Base-by-base conservation (phyloP, 2,797 vertebrate genomes). In the Rhynchonycteris naso region DNA sequence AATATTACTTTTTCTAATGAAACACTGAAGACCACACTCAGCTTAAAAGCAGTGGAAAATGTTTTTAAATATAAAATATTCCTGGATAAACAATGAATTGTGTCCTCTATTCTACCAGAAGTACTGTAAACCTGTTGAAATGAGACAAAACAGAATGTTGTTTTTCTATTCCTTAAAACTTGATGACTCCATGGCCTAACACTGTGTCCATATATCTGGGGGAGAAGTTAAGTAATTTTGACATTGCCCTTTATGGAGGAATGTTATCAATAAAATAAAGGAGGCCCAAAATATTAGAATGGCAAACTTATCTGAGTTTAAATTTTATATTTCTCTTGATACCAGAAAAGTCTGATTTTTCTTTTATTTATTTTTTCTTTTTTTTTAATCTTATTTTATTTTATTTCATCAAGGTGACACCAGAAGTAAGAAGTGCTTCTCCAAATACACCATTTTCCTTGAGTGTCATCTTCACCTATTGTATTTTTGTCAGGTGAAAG, bases 51-150 rank as follows among this genome's bases (percentile, higher is more conserved):
- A 66, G 9, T 90, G 26, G 35, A 43, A 95, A 87, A 69, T 28
- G 35, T 72, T 90, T 93, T 75, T 22, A 68, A 95, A 92, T 82
- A 19, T 13, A 82, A 86, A 88, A 61, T 21, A 24, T 78, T 92
- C 52, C 43, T 69, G n/a, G 3, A 18, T 59, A 18, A 74, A 81
- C 22, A 65, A 4, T 26, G 66, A 35, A 58, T 43, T 65, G 13
- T 68, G 26, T 18, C 14, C 5, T 28, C 14, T 84, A 85, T 80
- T 12, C 10, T 28, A 11, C 21, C 2, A 12, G 22, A 91, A n/a
- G 18, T n/a, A 52, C 30, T 35, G 19, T 30, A 68, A 69, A 74
- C 7, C 16, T 66, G 5, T 24, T 65, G 65, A 65, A 54, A 88
- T 6, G 7, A 95, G 47, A 66, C 21, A 78, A 81, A 59, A 7